These are phyloP conservation scores for Dromaius novaehollandiae DNA, from an alignment of 2,113 vertebrate species.

Conservation along the genomic window DNA sequence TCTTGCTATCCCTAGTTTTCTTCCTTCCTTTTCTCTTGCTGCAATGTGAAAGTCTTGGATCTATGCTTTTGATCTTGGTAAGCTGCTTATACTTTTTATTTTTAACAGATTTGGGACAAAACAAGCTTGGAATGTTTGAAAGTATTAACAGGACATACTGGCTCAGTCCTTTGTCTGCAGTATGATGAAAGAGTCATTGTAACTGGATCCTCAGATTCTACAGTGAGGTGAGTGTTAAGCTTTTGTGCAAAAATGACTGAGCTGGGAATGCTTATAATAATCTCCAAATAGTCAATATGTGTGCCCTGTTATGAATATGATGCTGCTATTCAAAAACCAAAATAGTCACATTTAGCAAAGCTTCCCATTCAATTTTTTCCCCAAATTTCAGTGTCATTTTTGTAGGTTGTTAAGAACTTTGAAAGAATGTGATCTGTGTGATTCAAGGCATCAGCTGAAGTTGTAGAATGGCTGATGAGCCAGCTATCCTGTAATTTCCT, in stretches of 20 bases:
- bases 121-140: slow-evolving; percentile 97
- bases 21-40: accelerated
- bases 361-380: neutral
- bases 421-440: neutral
- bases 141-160: slow-evolving; percentile 96
- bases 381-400: neutral
- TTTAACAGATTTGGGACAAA: slow-evolving; percentile 95
- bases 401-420: neutral
- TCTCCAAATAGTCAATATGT: neutral
- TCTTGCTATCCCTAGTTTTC: neutral
- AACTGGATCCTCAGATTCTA: slow-evolving; percentile 98
- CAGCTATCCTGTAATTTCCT: neutral
- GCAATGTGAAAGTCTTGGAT: neutral
- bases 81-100: neutral
- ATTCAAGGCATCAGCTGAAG: neutral
- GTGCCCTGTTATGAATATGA: neutral
- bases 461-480: neutral
- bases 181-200: slow-evolving; percentile 98
- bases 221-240: slow-evolving; percentile 84
- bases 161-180: slow-evolving; percentile 97
- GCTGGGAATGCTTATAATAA: neutral
- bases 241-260: neutral
- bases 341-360: neutral
- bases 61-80: neutral
- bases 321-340: neutral